Percentiles rank a stretch among this genome's conserved stretches.
phyloP scores from a whole-genome alignment of 2,888 invertebrate species.

The Parnassius apollo region DNA sequence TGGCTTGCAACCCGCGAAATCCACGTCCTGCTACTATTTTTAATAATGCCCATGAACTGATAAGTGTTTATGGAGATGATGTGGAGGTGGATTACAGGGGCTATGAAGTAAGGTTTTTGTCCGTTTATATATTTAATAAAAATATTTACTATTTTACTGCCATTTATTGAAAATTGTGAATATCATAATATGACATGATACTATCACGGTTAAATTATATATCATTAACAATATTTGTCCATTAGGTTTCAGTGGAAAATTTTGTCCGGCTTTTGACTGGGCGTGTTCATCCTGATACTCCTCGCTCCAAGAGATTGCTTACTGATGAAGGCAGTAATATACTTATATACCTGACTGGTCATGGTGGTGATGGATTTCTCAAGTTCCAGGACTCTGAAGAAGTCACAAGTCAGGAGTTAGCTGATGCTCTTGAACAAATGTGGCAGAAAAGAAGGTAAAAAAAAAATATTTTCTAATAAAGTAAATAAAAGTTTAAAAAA shows the following conservation, averaged over 20 bases:
- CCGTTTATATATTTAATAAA: background rate
- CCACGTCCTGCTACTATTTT: slow-evolving; percentile 98
- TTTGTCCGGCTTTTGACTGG: slow-evolving; percentile 98
- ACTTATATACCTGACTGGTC: slow-evolving; percentile 96
- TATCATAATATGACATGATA: too few species aligned
- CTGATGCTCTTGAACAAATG: slow-evolving; percentile 99
- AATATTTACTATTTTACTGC: background rate
- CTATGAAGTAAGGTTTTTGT: slow-evolving; percentile 83
- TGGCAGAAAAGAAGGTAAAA: slow-evolving; percentile 96
- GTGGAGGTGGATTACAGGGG: slow-evolving; percentile 99
- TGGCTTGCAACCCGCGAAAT: slow-evolving; percentile 99
- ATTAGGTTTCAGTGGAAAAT: slow-evolving; percentile 97
- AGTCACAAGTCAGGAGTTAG: slow-evolving; percentile 98
- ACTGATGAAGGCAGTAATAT: slow-evolving; percentile 99
- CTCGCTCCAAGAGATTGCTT: slow-evolving; percentile 95
- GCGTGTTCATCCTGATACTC: slow-evolving; percentile 94
- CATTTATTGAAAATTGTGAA: too few species aligned
- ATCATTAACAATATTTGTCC: too few species aligned
- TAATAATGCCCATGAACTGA: slow-evolving; percentile 98
- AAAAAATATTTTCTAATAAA: background rate
- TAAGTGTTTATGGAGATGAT: slow-evolving; percentile 99
- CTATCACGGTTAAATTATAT: too few species aligned
- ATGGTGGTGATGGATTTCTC: slow-evolving; percentile 99
- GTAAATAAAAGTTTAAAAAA: too few species aligned
- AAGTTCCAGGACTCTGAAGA: slow-evolving; percentile 99